Evolutionary conservation across 2,888 invertebrate genomes (phyloP), one percentile per base, ranked within the genome.

Genomic region (Nebria salina): DNA sequence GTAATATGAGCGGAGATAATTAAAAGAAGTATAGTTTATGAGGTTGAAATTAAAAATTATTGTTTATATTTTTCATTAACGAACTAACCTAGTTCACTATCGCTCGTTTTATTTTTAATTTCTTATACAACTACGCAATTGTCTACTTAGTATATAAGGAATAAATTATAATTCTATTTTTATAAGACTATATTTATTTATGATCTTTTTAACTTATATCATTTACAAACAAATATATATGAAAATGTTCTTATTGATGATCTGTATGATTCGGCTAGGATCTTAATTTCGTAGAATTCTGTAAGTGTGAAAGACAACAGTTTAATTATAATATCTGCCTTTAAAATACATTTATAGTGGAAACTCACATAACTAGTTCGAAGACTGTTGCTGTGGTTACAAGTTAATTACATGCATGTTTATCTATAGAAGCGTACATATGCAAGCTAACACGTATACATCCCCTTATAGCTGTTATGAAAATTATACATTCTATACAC

Each of bases 1-100:
- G 66, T 70, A 70, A 25, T 70, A 70, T 20, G 7, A 66, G n/a
- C 66, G n/a, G 66, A 34, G 4, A 54, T 54, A 54, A 54, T 54
- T 54, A 54, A 54, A 54, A 54, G 54, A 54, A 20, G 11, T 70
- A 70, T 70, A 70, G 20, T 34, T 20, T 20, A 34, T 25, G 15
- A 26, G 26, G 15, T 13, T 11, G 25, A 54, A 25, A 70, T 70
- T 70, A 20, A 70, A 70, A 70, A 70, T 70, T 70, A 70, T 70
- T 26, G 70, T 70, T 70, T 13, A 7, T 15, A 11, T 25, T 70
- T 70, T 54, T 54, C 13, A 8, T 11, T 54, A 11, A 54, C 54
- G 54, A 54, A 54, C 54, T 54, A 13, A 54, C 54, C 54, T 54
- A 54, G 54, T 54, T 54, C 7, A 3, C 54, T 54, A 54, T 11